A percentile compares a stretch with the other conserved stretches of the same genome.
Conservation (phyloP, 2,888 invertebrate genomes). For the Loripinus fragilis region DNA sequence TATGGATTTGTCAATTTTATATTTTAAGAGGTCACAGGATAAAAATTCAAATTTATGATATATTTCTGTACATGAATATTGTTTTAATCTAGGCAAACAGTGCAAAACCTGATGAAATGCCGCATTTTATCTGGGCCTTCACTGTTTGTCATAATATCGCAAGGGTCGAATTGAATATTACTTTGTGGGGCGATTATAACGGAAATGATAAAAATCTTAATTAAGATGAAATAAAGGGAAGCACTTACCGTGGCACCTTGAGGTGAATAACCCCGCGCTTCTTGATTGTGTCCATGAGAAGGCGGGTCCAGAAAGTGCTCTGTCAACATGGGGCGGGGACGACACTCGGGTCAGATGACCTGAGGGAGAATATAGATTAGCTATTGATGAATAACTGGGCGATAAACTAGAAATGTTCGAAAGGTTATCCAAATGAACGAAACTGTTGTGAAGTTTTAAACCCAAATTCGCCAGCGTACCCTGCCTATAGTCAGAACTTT, state of each 20-base stretch:
- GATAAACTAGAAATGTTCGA: constrained; percentile 46
- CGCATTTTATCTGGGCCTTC: no score
- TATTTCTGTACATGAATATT: no score
- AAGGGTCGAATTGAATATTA: no score
- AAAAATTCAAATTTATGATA: no score
- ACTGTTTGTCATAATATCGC: no score
- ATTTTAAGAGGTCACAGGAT: no score
- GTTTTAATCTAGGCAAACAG: no score
- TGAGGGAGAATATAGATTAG: constrained; percentile 48
- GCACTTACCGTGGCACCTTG: constrained; percentile 54
- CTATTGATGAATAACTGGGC: constrained; percentile 47
- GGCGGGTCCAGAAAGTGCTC: constrained; percentile 44
- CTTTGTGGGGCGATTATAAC: no score
- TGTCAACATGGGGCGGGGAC: constrained; percentile 42
- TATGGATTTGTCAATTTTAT: no score
- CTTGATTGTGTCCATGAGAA: constrained; percentile 48
- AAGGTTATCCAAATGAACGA: constrained; percentile 54
- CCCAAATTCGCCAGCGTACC: constrained; percentile 46
- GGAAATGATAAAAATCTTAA: neutral
- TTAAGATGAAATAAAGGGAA: neutral
- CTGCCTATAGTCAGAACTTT: constrained; percentile 41
- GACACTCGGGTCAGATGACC: constrained; percentile 39
- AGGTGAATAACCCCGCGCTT: constrained; percentile 49
- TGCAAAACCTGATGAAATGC: no score
- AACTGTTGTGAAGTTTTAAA: constrained; percentile 56